Evolutionary conservation across 2,888 invertebrate species (phyloP), one percentile per base, ranked within the genome.

Genomic region (Lumbricus terrestris): DNA sequence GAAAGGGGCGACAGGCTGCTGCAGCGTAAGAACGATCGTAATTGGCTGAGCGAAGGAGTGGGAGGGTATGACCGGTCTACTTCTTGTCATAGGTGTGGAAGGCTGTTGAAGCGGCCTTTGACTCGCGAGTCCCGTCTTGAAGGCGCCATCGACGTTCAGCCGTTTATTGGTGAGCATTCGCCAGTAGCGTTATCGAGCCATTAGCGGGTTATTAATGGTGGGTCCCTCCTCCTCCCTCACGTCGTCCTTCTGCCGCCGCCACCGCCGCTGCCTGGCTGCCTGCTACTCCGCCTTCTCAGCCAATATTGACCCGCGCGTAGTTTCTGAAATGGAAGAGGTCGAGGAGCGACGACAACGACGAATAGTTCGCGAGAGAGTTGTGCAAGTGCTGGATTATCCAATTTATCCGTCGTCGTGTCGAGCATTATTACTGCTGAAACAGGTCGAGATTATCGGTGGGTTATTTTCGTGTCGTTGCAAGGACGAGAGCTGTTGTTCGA

Each of bases 81-180:
- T 85, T 85, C 35, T 15, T 85, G n/a, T 18, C 35, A 85, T 34
- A 85, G 85, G 85, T 85, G 85, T 37, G 85, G 20, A 35, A 85
- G 85, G 85, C 37, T 85, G 85, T 85, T n/a, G 69, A 69, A n/a
- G 69, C 85, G 85, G 85, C 85, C 85, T 85, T 85, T 85, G 85
- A 85, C 37, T 85, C 85, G 35, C 35, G 20, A 23, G 35, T 85
- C 85, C 35, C 85, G 85, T 85, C 85, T 85, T 37, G 34, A 85
- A 85, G 85, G 85, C 85, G 85, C 85, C 85, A 37, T 85, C 37
- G 85, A 33, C 85, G 85, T 85, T 85, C 35, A 85, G 85, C 20
- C 85, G 85, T 85, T 85, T 85, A 85, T 85, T 85, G 85, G 85
- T 23, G 85, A 85, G 85, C 85, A 33, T 85, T 85, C 85, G 85